phyloP scores from a whole-genome alignment of 2,888 invertebrate genomes.

The Clitarchus hookeri region DNA sequence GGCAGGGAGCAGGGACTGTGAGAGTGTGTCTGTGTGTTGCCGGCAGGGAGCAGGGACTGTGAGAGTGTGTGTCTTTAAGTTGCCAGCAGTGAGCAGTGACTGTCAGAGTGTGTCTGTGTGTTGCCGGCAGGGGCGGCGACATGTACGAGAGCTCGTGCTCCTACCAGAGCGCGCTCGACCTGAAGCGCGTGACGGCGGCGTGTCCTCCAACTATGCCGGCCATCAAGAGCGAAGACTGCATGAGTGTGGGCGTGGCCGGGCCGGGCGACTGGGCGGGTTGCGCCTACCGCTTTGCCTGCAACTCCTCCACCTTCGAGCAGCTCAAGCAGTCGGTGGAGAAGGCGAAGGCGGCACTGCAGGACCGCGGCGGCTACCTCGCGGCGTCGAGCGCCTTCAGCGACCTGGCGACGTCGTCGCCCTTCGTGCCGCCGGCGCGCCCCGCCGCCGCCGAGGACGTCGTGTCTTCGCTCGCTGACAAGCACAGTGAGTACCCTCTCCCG shows the following conservation, averaged over 20 bases:
- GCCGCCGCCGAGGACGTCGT: constrained; percentile 33
- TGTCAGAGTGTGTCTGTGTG: not conserved
- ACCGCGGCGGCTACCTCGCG: constrained; percentile 70
- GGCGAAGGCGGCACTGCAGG: constrained; percentile 84
- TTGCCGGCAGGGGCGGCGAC: constrained; percentile 24
- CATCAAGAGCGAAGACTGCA: constrained; percentile 58
- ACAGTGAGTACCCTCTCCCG: constrained; percentile 38
- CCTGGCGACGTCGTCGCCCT: constrained; percentile 54
- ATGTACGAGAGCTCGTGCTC: constrained; percentile 96
- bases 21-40: too few species aligned
- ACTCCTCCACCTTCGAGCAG: constrained; percentile 87
- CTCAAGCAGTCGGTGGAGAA: constrained; percentile 89
- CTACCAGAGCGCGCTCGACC: constrained; percentile 81
- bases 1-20: too few species aligned
- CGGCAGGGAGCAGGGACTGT: too few species aligned
- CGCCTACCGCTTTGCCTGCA: constrained; percentile 73
- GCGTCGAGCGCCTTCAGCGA: constrained; percentile 73
- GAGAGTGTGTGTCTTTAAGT: too few species aligned
- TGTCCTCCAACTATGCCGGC: constrained; percentile 54
- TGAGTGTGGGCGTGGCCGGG: constrained; percentile 56
- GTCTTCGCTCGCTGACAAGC: constrained; percentile 35
- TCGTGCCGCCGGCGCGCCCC: constrained; percentile 35
- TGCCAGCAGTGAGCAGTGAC: too few species aligned
- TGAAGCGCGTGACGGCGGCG: constrained; percentile 66
- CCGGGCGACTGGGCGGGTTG: constrained; percentile 53